phyloP scores from a whole-genome alignment of 2,888 invertebrate species.

The Schizaphis graminum region DNA sequence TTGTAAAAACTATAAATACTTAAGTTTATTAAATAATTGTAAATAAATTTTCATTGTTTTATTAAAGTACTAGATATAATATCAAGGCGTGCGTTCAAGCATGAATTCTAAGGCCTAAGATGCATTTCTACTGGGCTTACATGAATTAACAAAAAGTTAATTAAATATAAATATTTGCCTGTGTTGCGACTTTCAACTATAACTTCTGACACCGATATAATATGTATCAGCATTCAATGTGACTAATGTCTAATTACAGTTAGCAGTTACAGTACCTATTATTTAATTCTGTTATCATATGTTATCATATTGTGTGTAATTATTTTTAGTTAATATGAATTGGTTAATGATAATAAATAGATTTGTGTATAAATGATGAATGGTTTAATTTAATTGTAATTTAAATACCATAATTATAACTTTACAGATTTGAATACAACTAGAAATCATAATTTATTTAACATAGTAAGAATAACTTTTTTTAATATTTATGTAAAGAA shows the following conservation, averaged over 20 bases:
- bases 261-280: background rate
- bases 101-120: background rate
- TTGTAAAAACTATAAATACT: background rate
- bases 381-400: background rate
- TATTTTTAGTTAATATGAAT: background rate
- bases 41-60: background rate
- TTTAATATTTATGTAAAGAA: background rate
- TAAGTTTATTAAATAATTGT: background rate
- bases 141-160: background rate
- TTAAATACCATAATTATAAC: background rate
- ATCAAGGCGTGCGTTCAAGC: background rate
- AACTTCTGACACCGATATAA: background rate
- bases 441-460: background rate
- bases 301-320: background rate
- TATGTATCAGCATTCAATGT: background rate
- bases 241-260: background rate
- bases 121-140: background rate
- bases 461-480: background rate
- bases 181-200: background rate
- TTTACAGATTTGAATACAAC: background rate
- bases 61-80: background rate
- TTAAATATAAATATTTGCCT: background rate
- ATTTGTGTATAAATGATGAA: background rate
- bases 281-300: background rate
- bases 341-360: background rate